These are phyloP conservation scores for Chrysomela aeneicollis DNA, from an alignment of 2,888 invertebrate genomes.

Conservation along the genomic window DNA sequence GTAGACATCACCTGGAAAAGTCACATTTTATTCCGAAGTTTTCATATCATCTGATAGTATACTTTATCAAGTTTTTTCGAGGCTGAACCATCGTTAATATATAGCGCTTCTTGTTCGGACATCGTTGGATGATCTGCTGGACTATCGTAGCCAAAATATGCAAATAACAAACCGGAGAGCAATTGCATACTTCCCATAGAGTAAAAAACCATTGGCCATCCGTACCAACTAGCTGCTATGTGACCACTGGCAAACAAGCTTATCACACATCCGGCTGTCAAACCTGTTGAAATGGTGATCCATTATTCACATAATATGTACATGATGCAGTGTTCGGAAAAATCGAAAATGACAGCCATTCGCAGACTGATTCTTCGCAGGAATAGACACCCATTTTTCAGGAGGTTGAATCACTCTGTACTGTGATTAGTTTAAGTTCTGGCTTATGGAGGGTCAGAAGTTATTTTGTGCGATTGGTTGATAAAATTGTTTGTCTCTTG, in stretches of 20 bases:
- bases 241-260: conserved; percentile 78
- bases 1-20: conserved; percentile 57
- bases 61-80: too few relatives aligned
- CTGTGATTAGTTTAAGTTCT: too few relatives aligned
- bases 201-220: conserved; percentile 84
- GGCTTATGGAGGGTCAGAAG: too few relatives aligned
- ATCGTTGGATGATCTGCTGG: conserved; percentile 71
- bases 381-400: too few relatives aligned
- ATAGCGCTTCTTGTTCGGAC: conserved; percentile 68
- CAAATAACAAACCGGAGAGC: conserved; percentile 68
- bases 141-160: conserved; percentile 70
- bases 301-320: neutral
- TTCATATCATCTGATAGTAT: too few relatives aligned
- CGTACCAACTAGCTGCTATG: conserved; percentile 71
- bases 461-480: too few relatives aligned
- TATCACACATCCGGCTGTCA: conserved; percentile 80
- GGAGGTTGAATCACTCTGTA: too few relatives aligned
- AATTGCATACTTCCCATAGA: conserved; percentile 70
- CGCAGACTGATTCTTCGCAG: too few relatives aligned
- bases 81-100: conserved; percentile 65
- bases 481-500: too few relatives aligned
- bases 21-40: neutral
- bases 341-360: too few relatives aligned
- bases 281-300: conserved; percentile 62
- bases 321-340: too few relatives aligned